phyloP scores from a whole-genome alignment of 2,888 invertebrate species.

The Agonopterix heracliana region DNA sequence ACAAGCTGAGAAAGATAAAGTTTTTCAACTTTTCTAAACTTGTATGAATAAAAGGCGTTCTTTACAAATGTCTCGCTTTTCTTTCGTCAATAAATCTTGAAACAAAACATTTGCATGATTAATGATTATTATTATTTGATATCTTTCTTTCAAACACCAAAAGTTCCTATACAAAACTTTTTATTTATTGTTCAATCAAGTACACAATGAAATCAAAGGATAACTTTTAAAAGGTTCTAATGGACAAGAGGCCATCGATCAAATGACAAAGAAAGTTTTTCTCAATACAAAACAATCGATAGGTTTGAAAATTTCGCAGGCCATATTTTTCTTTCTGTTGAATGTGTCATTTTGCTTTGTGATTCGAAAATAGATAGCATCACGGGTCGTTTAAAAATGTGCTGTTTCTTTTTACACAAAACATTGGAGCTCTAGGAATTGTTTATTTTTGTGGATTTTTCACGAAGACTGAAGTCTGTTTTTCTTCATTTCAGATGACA shows the following conservation, averaged over 20 bases:
- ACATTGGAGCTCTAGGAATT: too few relatives aligned
- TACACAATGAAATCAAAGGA: slow-evolving; percentile 65
- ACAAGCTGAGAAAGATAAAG: slow-evolving; percentile 22
- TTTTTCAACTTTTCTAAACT: background rate
- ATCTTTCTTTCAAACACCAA: slow-evolving; percentile 38
- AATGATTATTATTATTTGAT: slow-evolving; percentile 38
- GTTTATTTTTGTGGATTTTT: too few relatives aligned
- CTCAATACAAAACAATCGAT: slow-evolving; percentile 63
- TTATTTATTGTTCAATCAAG: slow-evolving; percentile 44
- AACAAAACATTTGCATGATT: slow-evolving; percentile 50
- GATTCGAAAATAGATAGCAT: slow-evolving; percentile 26
- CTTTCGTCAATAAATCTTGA: slow-evolving; percentile 29
- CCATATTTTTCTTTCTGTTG: slow-evolving; percentile 42
- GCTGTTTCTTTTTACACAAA: too few relatives aligned
- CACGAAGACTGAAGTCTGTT: too few relatives aligned
- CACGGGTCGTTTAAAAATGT: slow-evolving; percentile 5
- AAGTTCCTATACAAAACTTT: slow-evolving; percentile 51
- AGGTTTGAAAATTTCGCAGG: slow-evolving; percentile 40
- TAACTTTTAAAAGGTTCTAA: slow-evolving; percentile 70
- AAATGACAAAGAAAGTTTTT: slow-evolving; percentile 68
- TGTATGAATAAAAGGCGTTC: background rate
- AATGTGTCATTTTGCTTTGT: slow-evolving; percentile 43
- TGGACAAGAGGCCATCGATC: slow-evolving; percentile 72
- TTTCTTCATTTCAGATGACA: too few relatives aligned
- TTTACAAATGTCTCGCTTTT: background rate